A percentile compares a stretch with the other conserved stretches of the same genome.
These are phyloP conservation scores for Pteruthius melanotis DNA, from an alignment of 2,113 vertebrate genomes.

Conservation along the genomic window DNA sequence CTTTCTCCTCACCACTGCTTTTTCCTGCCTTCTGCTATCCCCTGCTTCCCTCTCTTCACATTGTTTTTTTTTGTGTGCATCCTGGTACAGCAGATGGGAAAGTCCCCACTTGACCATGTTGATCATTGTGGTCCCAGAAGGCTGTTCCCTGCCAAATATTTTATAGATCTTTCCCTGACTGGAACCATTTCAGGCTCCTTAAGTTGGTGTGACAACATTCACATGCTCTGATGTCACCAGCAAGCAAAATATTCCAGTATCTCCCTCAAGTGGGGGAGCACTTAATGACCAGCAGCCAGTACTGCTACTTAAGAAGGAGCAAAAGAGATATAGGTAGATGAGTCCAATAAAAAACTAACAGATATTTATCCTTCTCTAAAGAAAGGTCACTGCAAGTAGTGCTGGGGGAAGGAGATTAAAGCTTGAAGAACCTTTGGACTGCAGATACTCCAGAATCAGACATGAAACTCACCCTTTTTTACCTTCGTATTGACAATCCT, in stretches of 20 bases:
- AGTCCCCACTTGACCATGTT: background rate
- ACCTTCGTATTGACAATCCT: background rate
- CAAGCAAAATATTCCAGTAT: background rate
- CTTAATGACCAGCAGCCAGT: background rate
- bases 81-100: background rate
- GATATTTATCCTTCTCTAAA: background rate
- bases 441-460: background rate
- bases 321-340: background rate
- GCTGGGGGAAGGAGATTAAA: background rate
- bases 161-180: background rate
- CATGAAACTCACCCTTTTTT: background rate
- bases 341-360: background rate
- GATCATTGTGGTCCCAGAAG: background rate
- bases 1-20: background rate
- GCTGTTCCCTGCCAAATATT: background rate
- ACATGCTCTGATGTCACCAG: background rate
- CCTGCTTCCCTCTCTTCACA: background rate
- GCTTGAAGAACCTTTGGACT: background rate
- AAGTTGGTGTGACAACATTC: background rate
- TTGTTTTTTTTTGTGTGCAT: background rate
- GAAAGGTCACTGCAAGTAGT: background rate
- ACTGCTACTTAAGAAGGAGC: background rate
- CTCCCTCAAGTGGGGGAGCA: background rate
- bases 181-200: background rate
- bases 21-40: background rate